Evolutionary conservation across 1,140 invertebrate species (phyloP).

Genomic region (Orius laevigatus): DNA sequence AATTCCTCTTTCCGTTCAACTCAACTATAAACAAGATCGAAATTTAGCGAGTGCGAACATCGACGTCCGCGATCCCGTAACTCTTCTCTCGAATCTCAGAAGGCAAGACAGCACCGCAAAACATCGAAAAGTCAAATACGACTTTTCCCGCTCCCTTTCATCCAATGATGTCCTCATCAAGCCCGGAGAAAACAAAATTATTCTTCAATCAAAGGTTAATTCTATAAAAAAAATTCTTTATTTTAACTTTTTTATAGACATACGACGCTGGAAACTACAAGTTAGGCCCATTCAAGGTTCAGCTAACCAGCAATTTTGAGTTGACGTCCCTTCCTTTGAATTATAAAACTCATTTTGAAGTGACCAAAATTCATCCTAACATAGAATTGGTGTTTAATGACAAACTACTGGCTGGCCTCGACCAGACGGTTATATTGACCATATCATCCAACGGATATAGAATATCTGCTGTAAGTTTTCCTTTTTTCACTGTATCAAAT

Average conservation of each 20-base stretch:
- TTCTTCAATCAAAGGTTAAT: constrained; percentile 37
- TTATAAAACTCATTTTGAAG: constrained; percentile 28
- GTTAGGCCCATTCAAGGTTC: constrained; percentile 27
- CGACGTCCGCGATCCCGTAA: constrained; percentile 26
- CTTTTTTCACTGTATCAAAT: constrained; percentile 21
- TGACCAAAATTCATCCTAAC: constrained; percentile 22
- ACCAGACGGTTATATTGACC: constrained; percentile 29
- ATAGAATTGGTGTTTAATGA: constrained; percentile 27
- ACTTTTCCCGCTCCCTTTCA: constrained; percentile 44
- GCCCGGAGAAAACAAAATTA: constrained; percentile 56
- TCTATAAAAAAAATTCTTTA: constrained; percentile 5
- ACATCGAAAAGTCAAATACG: constrained; percentile 28
- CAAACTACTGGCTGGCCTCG: constrained; percentile 33
- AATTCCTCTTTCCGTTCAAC: constrained; percentile 46
- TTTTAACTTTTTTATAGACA: constrained; percentile 23
- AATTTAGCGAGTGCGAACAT: constrained; percentile 47
- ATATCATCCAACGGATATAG: constrained; percentile 31
- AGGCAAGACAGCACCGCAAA: constrained; percentile 26
- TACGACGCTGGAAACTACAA: constrained; percentile 26
- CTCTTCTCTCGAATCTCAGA: constrained; percentile 19
- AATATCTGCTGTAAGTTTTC: constrained; percentile 24
- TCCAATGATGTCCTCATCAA: constrained; percentile 35
- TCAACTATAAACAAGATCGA: constrained; percentile 66
- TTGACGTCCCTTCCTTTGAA: constrained; percentile 37
- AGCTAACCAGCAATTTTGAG: constrained; percentile 34